A percentile compares a stretch with the other conserved stretches of the same genome.
phyloP scores from a whole-genome alignment of 2,797 vertebrate genomes.

The Smutsia temminckii region DNA sequence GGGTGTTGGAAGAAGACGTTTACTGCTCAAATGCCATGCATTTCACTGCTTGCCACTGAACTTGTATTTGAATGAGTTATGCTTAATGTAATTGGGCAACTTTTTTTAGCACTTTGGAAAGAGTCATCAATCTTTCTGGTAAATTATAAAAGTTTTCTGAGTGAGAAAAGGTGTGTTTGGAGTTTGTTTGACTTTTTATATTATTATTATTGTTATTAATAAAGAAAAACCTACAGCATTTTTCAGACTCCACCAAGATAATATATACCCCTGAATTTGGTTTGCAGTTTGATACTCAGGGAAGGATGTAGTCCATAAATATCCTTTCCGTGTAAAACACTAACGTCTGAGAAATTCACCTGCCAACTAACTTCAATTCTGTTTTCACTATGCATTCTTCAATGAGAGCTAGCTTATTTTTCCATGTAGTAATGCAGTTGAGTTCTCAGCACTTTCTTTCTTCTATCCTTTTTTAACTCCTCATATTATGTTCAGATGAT shows the following conservation, averaged over 20 bases:
- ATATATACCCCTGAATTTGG: slow-evolving; percentile 73
- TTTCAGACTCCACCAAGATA: slow-evolving; percentile 83
- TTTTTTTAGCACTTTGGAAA: slow-evolving; percentile 93
- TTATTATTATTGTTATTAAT: slow-evolving; percentile 80
- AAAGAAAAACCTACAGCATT: slow-evolving; percentile 82
- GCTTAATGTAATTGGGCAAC: slow-evolving; percentile 86
- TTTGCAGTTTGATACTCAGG: slow-evolving; percentile 83
- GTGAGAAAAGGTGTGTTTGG: slow-evolving; percentile 86
- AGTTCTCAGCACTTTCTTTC: slow-evolving; percentile 87
- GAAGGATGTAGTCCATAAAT: slow-evolving; percentile 80
- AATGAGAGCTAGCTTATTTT: slow-evolving; percentile 83
- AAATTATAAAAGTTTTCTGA: slow-evolving; percentile 84
- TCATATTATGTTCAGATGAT: slow-evolving; percentile 89
- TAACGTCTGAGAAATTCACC: slow-evolving; percentile 81
- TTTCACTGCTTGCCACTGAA: slow-evolving; percentile 74
- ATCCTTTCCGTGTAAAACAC: slow-evolving; percentile 80
- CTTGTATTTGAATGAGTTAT: slow-evolving; percentile 78
- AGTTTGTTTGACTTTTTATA: slow-evolving; percentile 87
- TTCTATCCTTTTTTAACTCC: slow-evolving; percentile 86
- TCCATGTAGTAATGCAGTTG: slow-evolving; percentile 87
- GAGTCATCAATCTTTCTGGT: slow-evolving; percentile 88
- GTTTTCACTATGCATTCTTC: slow-evolving; percentile 84
- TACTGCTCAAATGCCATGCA: slow-evolving; percentile 52
- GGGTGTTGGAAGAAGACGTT: slow-evolving; percentile 52
- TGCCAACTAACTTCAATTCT: slow-evolving; percentile 80